Evolutionary conservation across 1,140 invertebrate species (phyloP).

Genomic region (Oreohelix idahoensis): DNA sequence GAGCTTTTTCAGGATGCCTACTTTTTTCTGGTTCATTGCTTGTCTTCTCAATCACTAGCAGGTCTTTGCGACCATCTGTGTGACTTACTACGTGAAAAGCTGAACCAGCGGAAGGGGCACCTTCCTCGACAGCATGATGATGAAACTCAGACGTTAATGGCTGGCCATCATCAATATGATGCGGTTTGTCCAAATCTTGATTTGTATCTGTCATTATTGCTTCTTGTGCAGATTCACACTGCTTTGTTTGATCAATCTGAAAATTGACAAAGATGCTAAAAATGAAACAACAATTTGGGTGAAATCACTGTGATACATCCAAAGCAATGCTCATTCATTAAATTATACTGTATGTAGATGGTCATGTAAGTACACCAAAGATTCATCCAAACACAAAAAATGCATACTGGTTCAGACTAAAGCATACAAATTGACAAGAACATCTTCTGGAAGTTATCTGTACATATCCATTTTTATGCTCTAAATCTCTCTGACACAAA

Average conservation of each 20-base stretch:
- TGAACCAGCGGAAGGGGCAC: neutral
- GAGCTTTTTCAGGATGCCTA: neutral
- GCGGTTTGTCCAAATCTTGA: neutral
- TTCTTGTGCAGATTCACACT: neutral
- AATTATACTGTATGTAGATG: too few species aligned
- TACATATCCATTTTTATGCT: too few species aligned
- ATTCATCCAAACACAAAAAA: too few species aligned
- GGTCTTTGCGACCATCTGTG: neutral
- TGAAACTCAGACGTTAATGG: neutral
- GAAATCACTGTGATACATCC: too few species aligned
- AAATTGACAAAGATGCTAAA: neutral
- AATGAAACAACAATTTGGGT: neutral
- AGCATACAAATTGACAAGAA: too few species aligned
- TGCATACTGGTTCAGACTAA: too few species aligned
- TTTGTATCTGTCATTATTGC: neutral
- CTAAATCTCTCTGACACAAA: too few species aligned
- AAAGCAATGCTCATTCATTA: too few species aligned
- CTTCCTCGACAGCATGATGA: neutral
- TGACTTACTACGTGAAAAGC: constrained; percentile 22
- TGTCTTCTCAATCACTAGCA: neutral
- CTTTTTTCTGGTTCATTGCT: neutral
- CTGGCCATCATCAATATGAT: neutral
- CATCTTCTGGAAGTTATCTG: too few species aligned
- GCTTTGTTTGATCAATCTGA: neutral
- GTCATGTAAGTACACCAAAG: too few species aligned